Percentiles rank a stretch among this genome's conserved stretches.
Conservation (phyloP, 1,140 invertebrate species). For the Bombus picipes region DNA sequence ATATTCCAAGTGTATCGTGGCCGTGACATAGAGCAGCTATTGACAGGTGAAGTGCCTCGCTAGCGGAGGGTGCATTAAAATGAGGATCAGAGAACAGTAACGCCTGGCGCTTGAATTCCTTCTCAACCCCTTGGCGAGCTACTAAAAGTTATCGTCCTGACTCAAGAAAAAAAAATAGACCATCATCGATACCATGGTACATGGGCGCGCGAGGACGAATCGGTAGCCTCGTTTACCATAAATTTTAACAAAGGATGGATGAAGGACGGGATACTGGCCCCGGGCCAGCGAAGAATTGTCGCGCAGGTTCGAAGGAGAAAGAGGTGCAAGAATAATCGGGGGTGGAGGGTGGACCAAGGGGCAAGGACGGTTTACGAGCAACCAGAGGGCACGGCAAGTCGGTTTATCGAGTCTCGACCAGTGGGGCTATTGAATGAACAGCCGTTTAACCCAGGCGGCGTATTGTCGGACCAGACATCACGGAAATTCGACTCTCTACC, state of each 20-base stretch:
- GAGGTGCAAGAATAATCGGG: constrained; percentile 5
- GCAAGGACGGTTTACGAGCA: constrained; percentile 69
- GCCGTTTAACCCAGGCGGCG: constrained; percentile 66
- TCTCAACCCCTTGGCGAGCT: constrained; percentile 9
- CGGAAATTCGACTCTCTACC: constrained; percentile 60
- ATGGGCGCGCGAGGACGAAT: neutral
- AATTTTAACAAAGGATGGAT: constrained; percentile 40
- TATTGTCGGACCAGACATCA: constrained; percentile 70
- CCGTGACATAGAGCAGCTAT: neutral
- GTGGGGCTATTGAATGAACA: constrained; percentile 71
- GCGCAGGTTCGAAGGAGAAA: neutral
- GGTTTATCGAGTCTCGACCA: constrained; percentile 73
- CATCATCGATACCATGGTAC: neutral
- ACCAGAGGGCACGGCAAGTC: constrained; percentile 64
- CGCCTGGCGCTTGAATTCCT: neutral
- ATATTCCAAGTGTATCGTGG: neutral
- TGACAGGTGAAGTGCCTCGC: neutral
- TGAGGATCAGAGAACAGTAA: neutral
- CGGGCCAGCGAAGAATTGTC: constrained; percentile 19
- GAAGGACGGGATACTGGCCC: neutral
- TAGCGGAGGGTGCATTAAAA: constrained; percentile 17
- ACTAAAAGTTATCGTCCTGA: constrained; percentile 1
- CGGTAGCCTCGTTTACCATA: constrained; percentile 50
- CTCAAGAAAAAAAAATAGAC: constrained; percentile 6
- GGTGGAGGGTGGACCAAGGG: too few species aligned